These are phyloP conservation scores for Platanista minor DNA, from an alignment of 2,113 vertebrate genomes.

Conservation along the genomic window DNA sequence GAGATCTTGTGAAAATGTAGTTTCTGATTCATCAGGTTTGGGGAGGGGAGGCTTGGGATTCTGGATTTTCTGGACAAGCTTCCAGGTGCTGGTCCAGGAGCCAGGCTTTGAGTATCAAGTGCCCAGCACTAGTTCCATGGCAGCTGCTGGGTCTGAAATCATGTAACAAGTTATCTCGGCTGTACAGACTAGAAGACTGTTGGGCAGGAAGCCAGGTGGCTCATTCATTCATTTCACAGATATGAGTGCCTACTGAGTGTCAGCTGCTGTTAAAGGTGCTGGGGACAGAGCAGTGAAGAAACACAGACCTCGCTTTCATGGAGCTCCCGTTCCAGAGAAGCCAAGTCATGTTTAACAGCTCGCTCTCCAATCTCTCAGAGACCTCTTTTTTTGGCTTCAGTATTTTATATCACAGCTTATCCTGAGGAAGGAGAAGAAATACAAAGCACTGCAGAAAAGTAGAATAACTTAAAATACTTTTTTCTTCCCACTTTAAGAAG, in stretches of 20 bases:
- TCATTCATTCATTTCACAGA: background rate
- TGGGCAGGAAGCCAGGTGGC: background rate
- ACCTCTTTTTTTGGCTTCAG: background rate
- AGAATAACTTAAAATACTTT: background rate
- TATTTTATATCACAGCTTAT: background rate
- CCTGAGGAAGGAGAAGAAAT: background rate
- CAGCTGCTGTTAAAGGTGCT: background rate
- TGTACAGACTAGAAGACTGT: background rate
- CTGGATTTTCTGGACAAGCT: background rate
- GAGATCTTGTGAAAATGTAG: background rate
- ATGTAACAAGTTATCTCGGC: background rate
- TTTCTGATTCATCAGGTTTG: background rate
- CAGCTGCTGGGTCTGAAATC: background rate
- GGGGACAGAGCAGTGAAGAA: background rate
- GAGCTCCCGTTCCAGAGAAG: background rate
- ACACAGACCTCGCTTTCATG: background rate
- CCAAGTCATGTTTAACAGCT: background rate
- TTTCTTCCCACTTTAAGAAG: constrained; percentile 4
- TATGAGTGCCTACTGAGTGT: background rate
- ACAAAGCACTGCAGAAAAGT: background rate
- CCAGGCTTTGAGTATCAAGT: background rate
- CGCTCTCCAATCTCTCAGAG: background rate
- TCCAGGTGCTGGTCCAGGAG: background rate
- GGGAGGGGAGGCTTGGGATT: background rate
- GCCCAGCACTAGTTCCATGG: background rate